Base-by-base conservation (phyloP, 2,113 vertebrate genomes). In the Anser brachyrhynchus region DNA sequence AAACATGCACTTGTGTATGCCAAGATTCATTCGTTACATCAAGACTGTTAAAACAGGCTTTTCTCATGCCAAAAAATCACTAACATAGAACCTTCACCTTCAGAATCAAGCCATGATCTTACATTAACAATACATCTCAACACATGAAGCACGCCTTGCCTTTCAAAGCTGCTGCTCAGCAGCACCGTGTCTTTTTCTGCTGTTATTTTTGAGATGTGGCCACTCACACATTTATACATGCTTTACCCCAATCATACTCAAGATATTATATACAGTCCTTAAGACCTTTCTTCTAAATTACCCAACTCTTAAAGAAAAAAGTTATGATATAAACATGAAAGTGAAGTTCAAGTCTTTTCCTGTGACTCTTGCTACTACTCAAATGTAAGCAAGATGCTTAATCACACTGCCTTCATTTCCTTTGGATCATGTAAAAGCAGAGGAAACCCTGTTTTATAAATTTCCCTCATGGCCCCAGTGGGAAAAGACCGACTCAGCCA, bases 61-160 rank as follows among this genome's bases (percentile, higher is more conserved):
- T 51, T 86, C 31, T 82, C 35, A 31, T 28, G 35, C 10, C 52
- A 51, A 9, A 7, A n/a, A 66, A 31, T 55, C 11, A 7, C 37
- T 66, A 51, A 31, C 0, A 0, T 33, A n/a, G 18, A 46, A n/a
- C 2, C 1, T 43, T 71, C 43, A 65, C 17, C 33, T 76, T 75
- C 33, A 71, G 58, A 54, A 66, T 49, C 29, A 26, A 49, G n/a
- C 16, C n/a, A 26, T 9, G 39, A 39, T 81, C 25, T 54, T 33
- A n/a, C 7, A 26, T 6, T 10, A 33, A 13, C 64, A 71, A 10
- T 23, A 49, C 28, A 35, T 15, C 37, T 80, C 0, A 0, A 8
- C 17, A 25, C 29, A 10, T 2, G 29, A 65, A 35, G 43, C 28
- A 20, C 4, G 3, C 28, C 28, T 51, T 62, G 77, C 17, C 61